Conservation (phyloP, 1,140 invertebrate species). For the Drosophila ohnishii region DNA sequence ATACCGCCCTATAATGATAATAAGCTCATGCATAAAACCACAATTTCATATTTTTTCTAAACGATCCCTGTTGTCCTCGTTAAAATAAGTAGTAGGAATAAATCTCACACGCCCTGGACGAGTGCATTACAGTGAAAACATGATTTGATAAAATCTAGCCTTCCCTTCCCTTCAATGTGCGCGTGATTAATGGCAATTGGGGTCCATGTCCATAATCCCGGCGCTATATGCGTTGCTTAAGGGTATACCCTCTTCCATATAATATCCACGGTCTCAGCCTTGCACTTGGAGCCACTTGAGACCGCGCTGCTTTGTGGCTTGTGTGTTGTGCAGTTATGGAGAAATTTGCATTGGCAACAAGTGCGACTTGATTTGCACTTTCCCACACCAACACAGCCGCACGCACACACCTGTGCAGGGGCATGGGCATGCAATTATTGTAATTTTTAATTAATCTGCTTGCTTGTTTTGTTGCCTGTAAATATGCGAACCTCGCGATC, state of each 20-base stretch:
- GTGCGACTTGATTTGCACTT: constrained; percentile 61
- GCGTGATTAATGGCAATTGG: constrained; percentile 15
- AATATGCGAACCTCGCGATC: constrained; percentile 35
- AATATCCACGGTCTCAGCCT: neutral
- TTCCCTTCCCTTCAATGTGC: neutral
- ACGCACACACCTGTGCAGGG: constrained; percentile 33
- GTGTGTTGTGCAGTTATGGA: constrained; percentile 53
- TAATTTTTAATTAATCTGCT: constrained; percentile 82
- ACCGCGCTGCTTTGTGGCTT: constrained; percentile 13
- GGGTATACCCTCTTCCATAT: constrained; percentile 11
- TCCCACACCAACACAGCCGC: constrained; percentile 67
- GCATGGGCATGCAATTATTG: constrained; percentile 78
- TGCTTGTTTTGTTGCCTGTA: constrained; percentile 62
- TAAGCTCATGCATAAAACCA: constrained; percentile 3
- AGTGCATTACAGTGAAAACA: constrained; percentile 13
- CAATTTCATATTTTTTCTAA: constrained; percentile 3
- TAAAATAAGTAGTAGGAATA: constrained; percentile 4
- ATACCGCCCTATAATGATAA: neutral
- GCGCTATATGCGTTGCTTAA: constrained; percentile 14
- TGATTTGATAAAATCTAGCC: constrained; percentile 11
- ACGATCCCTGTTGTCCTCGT: constrained; percentile 12
- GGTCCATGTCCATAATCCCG: constrained; percentile 12
- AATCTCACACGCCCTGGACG: constrained; percentile 10
- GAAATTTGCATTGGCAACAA: constrained; percentile 80
- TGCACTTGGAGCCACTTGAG: constrained; percentile 7